Evolutionary conservation across 2,797 vertebrate genomes (phyloP).

Genomic region (Takifugu rubripes): DNA sequence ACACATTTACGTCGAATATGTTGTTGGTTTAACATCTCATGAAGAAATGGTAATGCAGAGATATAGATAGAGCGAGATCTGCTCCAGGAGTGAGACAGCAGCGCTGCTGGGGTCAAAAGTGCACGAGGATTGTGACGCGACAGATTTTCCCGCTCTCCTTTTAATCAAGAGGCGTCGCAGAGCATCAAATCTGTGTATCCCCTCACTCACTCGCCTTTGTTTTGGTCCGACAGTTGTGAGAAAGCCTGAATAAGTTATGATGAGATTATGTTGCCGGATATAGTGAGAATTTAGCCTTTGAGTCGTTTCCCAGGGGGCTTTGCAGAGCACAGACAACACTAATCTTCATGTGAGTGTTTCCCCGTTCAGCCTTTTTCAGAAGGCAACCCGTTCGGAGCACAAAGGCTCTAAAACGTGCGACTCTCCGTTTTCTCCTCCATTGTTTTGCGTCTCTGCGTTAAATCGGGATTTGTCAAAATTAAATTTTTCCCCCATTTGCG

Average conservation of each 20-base stretch:
- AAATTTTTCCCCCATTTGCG: not conserved
- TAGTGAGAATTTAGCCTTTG: slow-evolving; percentile 26
- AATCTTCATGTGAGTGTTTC: slow-evolving; percentile 33
- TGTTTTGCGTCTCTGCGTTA: slow-evolving; percentile 33
- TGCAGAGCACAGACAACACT: slow-evolving; percentile 46
- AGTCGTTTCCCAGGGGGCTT: slow-evolving; percentile 33
- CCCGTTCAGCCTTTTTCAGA: slow-evolving; percentile 14
- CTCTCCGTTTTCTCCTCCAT: slow-evolving; percentile 47
- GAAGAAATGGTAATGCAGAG: too few species aligned
- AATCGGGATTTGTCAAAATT: slow-evolving; percentile 3
- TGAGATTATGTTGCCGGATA: slow-evolving; percentile 26
- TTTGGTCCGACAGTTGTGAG: slow-evolving; percentile 19
- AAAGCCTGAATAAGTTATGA: slow-evolving; percentile 36
- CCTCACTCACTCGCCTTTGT: slow-evolving; percentile 20
- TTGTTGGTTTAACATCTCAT: too few species aligned
- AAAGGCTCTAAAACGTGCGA: slow-evolving; percentile 31
- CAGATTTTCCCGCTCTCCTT: not conserved
- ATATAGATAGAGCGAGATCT: not conserved
- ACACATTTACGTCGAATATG: slow-evolving; percentile 4
- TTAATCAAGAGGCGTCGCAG: slow-evolving; percentile 30
- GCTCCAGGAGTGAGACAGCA: not conserved
- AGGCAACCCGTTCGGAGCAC: slow-evolving; percentile 19
- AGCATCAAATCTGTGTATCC: slow-evolving; percentile 35
- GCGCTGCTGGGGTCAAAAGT: slow-evolving; percentile 20
- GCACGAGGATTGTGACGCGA: not conserved